Evolutionary conservation across 2,113 vertebrate species (phyloP), one percentile per base, ranked within the genome.

Genomic region (Chaetura pelagica): DNA sequence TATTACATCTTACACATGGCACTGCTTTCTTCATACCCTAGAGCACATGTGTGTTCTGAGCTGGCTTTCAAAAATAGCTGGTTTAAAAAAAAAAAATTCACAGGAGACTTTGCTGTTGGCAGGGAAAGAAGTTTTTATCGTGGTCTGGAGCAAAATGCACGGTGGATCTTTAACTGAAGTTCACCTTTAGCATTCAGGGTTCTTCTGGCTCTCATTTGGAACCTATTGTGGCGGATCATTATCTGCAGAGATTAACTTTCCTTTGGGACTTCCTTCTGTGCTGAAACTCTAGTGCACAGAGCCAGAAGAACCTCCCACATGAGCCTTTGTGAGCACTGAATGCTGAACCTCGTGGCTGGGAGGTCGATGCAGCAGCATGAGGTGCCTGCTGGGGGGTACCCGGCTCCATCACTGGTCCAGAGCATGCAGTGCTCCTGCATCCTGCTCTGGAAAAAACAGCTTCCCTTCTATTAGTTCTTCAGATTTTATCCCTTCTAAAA

Each of bases 101-200:
- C 59, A 12, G 72, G 95, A 95, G 94, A 94, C 49, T 81, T 77
- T 30, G 79, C 91, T 88, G 40, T 92, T 88, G 95, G 84, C 94
- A 68, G 64, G 57, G 40, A 59, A 78, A 58, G 64, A 71, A 26
- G 18, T 59, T 81, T 89, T 82, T 76, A 42, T 92, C 46, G 2
- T 34, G n/a, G 55, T 97, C 88, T 97, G 84, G 88, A 96, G 96
- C 30, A 20, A 96, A 95, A 83, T 48, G 55, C 7, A 11, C 73
- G 49, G 66, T 29, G 9, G 89, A 84, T 93, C 93, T 94, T 94
- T 96, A 94, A 94, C 49, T 97, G 91, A 97, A 95, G 94, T 83
- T 97, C 97, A 97, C 96, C 97, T 97, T 95, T 94, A 87, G 84
- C 78, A 35, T 84, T 92, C 77, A 19, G 87, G 84, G 84, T 83